Evolutionary conservation across 2,888 invertebrate species (phyloP).

Genomic region (Calameuta pallipes): DNA sequence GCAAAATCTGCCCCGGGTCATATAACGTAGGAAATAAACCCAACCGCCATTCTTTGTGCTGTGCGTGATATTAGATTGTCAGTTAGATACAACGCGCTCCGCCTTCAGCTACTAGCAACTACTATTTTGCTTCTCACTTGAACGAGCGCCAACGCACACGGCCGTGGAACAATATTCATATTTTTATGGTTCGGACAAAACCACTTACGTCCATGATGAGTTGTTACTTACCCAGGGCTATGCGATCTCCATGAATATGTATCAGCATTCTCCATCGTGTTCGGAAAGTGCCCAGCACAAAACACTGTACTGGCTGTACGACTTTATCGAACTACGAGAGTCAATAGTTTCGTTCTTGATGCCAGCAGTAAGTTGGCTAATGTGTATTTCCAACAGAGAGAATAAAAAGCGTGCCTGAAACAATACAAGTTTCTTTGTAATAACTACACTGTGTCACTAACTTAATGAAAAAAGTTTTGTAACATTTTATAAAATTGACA

Average conservation of each 20-base stretch:
- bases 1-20: conserved; percentile 19
- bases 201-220: conserved; percentile 42
- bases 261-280: not conserved
- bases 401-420: no score
- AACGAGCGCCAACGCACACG: conserved; percentile 34
- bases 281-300: not conserved
- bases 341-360: conserved; percentile 5
- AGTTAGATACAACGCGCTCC: conserved; percentile 39
- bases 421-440: no score
- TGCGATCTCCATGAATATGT: not conserved
- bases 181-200: conserved; percentile 33
- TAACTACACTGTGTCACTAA: no score
- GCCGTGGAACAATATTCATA: conserved; percentile 30
- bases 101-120: conserved; percentile 44
- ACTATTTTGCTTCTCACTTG: conserved; percentile 43
- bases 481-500: no score
- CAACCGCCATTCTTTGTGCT: not conserved
- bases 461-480: no score
- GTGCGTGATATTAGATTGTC: conserved; percentile 45
- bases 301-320: not conserved
- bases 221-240: conserved; percentile 37
- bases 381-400: no score
- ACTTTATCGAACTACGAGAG: conserved; percentile 4
- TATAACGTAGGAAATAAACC: conserved; percentile 4
- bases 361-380: no score